These are phyloP conservation scores for Tachina grossa DNA, from an alignment of 2,888 invertebrate genomes.

Conservation along the genomic window DNA sequence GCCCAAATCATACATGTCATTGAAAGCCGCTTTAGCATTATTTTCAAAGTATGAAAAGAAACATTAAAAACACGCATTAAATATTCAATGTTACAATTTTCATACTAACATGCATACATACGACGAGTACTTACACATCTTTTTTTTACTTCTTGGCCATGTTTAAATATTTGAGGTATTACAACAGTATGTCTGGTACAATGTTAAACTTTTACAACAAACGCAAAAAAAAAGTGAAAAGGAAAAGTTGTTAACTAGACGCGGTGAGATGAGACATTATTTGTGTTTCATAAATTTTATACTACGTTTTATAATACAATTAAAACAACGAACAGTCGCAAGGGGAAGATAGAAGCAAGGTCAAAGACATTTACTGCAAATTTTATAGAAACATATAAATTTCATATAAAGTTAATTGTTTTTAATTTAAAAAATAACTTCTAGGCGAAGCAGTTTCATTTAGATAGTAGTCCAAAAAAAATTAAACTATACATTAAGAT, in stretches of 20 bases:
- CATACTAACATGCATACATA: neutral
- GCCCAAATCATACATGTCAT: constrained; percentile 40
- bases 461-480: too few species aligned
- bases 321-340: neutral
- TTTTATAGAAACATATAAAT: neutral
- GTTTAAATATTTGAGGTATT: constrained; percentile 45
- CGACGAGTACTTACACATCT: neutral
- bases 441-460: too few species aligned
- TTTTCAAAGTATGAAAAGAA: constrained; percentile 5
- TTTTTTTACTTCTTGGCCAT: constrained; percentile 14
- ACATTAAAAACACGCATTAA: constrained; percentile 44
- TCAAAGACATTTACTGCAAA: constrained; percentile 1
- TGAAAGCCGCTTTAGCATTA: constrained; percentile 39
- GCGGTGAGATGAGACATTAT: constrained; percentile 34
- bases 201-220: constrained; percentile 24
- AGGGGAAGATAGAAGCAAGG: neutral
- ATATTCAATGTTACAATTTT: constrained; percentile 63
- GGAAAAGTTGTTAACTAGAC: constrained; percentile 48
- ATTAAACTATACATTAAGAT: too few species aligned
- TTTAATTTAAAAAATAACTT: neutral
- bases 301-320: constrained; percentile 37
- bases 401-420: neutral
- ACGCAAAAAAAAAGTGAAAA: constrained; percentile 28
- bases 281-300: constrained; percentile 65
- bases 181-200: constrained; percentile 56